Base-by-base conservation (phyloP, 2,888 invertebrate species). In the Hipparchia semele region DNA sequence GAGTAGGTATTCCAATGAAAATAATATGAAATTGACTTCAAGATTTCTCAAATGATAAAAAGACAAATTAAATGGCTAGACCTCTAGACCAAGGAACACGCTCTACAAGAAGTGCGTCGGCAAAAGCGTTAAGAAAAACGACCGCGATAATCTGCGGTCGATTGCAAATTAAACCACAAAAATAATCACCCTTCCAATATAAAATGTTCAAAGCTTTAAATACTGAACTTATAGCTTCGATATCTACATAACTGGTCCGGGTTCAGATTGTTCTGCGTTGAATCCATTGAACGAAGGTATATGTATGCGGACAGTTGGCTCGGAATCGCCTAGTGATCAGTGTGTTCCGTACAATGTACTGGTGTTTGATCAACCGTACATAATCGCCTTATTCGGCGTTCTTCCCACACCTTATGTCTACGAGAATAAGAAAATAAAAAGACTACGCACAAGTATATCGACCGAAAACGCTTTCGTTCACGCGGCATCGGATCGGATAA, bases 111-210 rank as follows among this genome's bases (percentile, higher is more conserved):
- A 71, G 54, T 67, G 54, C 67, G 49, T 64, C 71, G 71, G 69
- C 68, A 73, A 68, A 54, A 62, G 73, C 72, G 69, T 72, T 80
- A 80, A 78, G 81, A 80, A 85, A 86, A 87, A 85, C 83, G 82
- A 82, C 84, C 81, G 84, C 83, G 84, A 83, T 88, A 87, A 88
- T 87, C 81, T 81, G 77, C 78, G 81, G 78, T 74, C 79, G 83
- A 82, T 84, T 82, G 90, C 86, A 85, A 88, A 90, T 90, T 87
- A 91, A 91, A 91, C 84, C 85, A 90, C 89, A 82, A 87, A 91
- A 87, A 84, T 91, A 89, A 90, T 90, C 87, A 86, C 87, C 86
- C 77, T 84, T 88, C 84, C 82, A 82, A 83, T 86, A 83, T 83
- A 84, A 82, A 84, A 86, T 82, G 81, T 84, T 80, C 80, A 79